Percentiles rank a stretch among this genome's conserved stretches.
Conservation (phyloP, 64 coral and sea anemone genomes). For the Orbicella faveolata region DNA sequence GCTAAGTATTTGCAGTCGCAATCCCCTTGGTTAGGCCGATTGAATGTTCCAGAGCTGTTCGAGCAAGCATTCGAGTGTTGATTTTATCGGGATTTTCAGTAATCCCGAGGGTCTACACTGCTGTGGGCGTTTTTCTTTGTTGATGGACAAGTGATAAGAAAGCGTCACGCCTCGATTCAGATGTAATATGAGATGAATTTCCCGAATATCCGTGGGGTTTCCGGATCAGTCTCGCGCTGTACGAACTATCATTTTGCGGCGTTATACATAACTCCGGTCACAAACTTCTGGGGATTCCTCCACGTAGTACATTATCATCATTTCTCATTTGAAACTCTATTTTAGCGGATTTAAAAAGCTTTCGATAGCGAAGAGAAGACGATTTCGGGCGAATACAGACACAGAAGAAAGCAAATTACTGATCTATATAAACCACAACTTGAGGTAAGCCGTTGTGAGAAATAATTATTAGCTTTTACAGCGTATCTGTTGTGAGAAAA, state of each 20-base stretch:
- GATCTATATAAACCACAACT: too few relatives aligned
- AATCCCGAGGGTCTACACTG: slow-evolving; percentile 8
- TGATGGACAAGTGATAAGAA: slow-evolving; percentile 21
- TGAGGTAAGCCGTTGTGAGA: background rate
- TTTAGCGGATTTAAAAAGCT: background rate
- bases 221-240: background rate
- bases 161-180: slow-evolving; percentile 36
- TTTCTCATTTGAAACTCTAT: background rate
- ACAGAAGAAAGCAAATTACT: background rate
- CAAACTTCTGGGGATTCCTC: slow-evolving; percentile 12
- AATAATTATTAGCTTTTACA: background rate
- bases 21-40: background rate
- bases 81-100: slow-evolving; percentile 7
- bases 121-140: slow-evolving; percentile 18
- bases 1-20: too few relatives aligned
- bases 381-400: background rate
- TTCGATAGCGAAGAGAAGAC: too few relatives aligned
- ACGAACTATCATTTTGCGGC: background rate
- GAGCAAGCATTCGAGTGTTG: background rate
- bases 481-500: background rate
- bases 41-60: background rate
- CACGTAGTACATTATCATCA: slow-evolving; percentile 13
- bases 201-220: slow-evolving; percentile 8
- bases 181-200: slow-evolving; percentile 19
- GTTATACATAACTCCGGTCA: background rate